A percentile compares a stretch with the other conserved stretches of the same genome.
phyloP scores from a whole-genome alignment of 2,797 vertebrate genomes.

The Pampus argenteus region DNA sequence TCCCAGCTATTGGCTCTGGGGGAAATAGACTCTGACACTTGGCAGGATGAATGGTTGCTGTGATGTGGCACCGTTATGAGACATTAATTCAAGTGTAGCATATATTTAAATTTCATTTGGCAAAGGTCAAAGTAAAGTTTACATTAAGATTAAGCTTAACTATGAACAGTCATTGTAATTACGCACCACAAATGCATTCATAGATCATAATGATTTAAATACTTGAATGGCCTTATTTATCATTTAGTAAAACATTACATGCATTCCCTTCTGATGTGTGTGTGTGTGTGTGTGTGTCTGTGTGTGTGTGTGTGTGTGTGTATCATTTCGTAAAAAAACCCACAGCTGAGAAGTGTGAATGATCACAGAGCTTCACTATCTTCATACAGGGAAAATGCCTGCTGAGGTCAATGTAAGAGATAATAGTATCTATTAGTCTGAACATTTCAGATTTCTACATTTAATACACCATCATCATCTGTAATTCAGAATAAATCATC shows the following conservation, averaged over 20 bases:
- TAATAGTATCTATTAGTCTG: slow-evolving; percentile 35
- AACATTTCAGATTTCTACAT: slow-evolving; percentile 35
- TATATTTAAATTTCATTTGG: slow-evolving; percentile 30
- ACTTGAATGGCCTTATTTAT: slow-evolving; percentile 4
- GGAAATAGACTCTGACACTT: slow-evolving; percentile 36
- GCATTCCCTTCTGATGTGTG: background rate
- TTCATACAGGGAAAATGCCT: slow-evolving; percentile 18
- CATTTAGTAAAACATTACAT: slow-evolving; percentile 1
- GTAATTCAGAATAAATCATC: slow-evolving; percentile 40
- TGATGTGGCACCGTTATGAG: slow-evolving; percentile 25
- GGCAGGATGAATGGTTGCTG: slow-evolving; percentile 38
- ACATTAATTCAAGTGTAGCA: no score
- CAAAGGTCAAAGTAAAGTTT: slow-evolving; percentile 53
- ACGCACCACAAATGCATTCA: slow-evolving; percentile 32
- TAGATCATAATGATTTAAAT: slow-evolving; percentile 28
- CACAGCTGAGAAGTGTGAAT: slow-evolving; percentile 7
- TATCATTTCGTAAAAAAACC: background rate
- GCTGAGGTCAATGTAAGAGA: background rate
- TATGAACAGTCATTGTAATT: background rate
- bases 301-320: background rate
- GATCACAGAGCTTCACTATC: slow-evolving; percentile 18
- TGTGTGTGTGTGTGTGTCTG: slow-evolving; percentile 8
- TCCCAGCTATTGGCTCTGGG: slow-evolving; percentile 11
- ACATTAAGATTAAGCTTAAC: slow-evolving; percentile 21
- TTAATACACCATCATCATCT: slow-evolving; percentile 34